Evolutionary conservation across 2,113 vertebrate species (phyloP), one percentile per base, ranked within the genome.

Genomic region (Paraplagusia blochii): DNA sequence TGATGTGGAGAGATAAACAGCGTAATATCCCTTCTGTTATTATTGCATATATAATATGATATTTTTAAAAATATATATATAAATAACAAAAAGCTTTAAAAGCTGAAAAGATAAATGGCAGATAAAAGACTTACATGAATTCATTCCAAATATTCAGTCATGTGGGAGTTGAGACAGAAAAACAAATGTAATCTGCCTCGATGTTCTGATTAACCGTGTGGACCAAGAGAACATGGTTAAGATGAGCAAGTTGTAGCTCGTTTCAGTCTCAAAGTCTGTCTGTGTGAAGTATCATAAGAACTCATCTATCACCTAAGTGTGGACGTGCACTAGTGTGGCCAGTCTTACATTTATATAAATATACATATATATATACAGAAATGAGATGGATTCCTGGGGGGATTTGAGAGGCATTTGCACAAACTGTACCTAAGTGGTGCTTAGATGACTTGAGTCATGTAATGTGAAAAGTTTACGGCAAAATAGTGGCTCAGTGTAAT

Each of bases 291-390:
- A 48, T 75, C 66, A 75, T 58, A 72, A 72, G 64, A 42, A 64
- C 59, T 66, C 3, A 73, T 85, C 78, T 61, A 76, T 73, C 77
- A 84, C 84, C 80, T 71, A 44, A 64, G 39, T 69, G 51, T 71
- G 39, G 61, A 54, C 52, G 63, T 76, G 67, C 63, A 72, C 54
- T 40, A 29, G 34, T 53, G 51, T 61, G 55, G 57, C 47, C 33
- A 19, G 53, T 70, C 45, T 64, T 5, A 48, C 51, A 69, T 22
- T 73, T 39, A 66, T 76, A 66, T 72, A 48, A 44, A 58, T 58
- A 59, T 55, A 17, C 76, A 58, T 67, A 58, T 67, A 73, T 74
- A 61, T 6, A n/a, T n/a, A n/a, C n/a, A n/a, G n/a, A n/a, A 42
- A n/a, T 52, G 46, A 29, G 46, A 11, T 43, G n/a, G 49, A 53